A percentile compares a stretch with the other conserved stretches of the same genome.
phyloP scores from a whole-genome alignment of 2,797 vertebrate genomes.

The Synanceia verrucosa region DNA sequence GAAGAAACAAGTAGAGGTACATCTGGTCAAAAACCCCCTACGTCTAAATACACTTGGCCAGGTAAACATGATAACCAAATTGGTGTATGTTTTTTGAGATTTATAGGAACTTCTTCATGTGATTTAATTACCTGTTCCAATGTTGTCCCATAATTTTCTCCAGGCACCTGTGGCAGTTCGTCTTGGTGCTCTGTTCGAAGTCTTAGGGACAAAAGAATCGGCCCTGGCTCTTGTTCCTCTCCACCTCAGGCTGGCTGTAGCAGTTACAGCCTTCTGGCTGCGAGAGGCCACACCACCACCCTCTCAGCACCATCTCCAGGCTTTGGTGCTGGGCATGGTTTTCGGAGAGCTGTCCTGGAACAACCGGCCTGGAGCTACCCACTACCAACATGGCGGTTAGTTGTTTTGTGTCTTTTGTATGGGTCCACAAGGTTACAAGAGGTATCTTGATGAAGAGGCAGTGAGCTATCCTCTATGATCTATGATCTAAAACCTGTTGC shows the following conservation, averaged over 20 bases:
- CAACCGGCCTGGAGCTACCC: constrained; percentile 41
- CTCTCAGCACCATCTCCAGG: constrained; percentile 81
- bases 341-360: constrained; percentile 83
- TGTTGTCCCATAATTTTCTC: neutral
- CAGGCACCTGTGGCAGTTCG: constrained; percentile 78
- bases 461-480: neutral
- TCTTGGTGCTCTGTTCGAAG: constrained; percentile 81
- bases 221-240: constrained; percentile 77
- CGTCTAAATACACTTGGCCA: constrained; percentile 80
- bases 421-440: neutral
- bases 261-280: constrained; percentile 89
- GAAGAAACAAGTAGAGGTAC: constrained; percentile 79
- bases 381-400: constrained; percentile 39
- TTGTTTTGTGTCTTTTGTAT: neutral
- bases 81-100: neutral
- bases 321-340: constrained; percentile 87
- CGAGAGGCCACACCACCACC: constrained; percentile 77
- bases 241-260: constrained; percentile 83
- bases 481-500: neutral
- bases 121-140: neutral
- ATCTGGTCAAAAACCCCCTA: constrained; percentile 57
- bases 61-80: constrained; percentile 74
- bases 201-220: constrained; percentile 80
- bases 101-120: neutral
- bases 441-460: neutral